These are phyloP conservation scores for Brevimyrus niger DNA, from an alignment of 2,113 vertebrate species.

Conservation along the genomic window DNA sequence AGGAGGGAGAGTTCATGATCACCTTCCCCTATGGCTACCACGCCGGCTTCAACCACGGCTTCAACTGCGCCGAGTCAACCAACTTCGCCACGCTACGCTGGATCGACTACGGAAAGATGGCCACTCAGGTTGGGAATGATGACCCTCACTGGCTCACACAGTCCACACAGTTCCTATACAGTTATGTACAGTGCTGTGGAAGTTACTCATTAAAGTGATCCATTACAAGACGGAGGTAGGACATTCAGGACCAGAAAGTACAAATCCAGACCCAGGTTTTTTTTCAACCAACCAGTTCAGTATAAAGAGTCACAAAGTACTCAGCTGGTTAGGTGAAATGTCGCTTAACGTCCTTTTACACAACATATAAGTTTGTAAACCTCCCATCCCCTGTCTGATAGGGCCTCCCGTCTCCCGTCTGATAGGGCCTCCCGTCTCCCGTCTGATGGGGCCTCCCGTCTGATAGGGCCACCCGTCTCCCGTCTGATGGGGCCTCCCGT, in stretches of 20 bases:
- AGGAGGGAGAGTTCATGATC: slow-evolving; percentile 14
- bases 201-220: not conserved
- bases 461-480: not conserved
- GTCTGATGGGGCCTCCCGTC: no score
- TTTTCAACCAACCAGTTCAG: not conserved
- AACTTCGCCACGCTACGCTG: slow-evolving; percentile 18
- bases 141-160: not conserved
- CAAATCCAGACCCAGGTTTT: not conserved
- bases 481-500: not conserved
- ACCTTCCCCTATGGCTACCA: slow-evolving; percentile 15
- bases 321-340: not conserved
- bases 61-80: slow-evolving; percentile 21
- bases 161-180: not conserved
- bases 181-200: not conserved
- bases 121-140: slow-evolving; percentile 4
- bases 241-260: not conserved
- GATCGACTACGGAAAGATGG: slow-evolving; percentile 18
- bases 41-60: slow-evolving; percentile 20
- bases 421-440: no score
- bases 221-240: not conserved
- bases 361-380: not conserved
- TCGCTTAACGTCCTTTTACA: not conserved
- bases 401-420: no score
- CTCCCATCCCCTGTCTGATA: no score
- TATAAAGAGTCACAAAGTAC: not conserved